phyloP scores from a whole-genome alignment of 2,797 vertebrate species.

The Carapus acus region DNA sequence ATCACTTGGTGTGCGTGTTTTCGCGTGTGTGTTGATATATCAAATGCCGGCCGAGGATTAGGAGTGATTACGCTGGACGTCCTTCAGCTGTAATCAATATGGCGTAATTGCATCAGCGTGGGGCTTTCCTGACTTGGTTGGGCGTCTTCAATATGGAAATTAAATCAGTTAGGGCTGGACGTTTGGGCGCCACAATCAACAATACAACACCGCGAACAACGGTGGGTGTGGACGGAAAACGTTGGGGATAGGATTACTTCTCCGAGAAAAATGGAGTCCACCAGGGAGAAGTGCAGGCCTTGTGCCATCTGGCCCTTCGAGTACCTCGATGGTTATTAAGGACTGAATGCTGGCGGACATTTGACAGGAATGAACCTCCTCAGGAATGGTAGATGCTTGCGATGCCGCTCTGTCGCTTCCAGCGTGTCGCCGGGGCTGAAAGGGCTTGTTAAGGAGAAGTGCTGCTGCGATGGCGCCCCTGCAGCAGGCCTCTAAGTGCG shows the following conservation, averaged over 20 bases:
- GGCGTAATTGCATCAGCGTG: constrained; percentile 36
- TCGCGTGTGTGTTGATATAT: constrained; percentile 14
- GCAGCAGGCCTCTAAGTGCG: not conserved
- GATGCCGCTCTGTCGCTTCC: not conserved
- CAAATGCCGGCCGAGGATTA: not conserved
- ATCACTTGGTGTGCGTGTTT: constrained; percentile 30
- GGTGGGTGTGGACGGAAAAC: too few species aligned
- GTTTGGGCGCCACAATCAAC: constrained; percentile 8
- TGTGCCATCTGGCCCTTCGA: too few species aligned
- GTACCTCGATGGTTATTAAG: too few species aligned
- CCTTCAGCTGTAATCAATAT: constrained; percentile 44
- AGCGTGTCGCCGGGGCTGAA: not conserved
- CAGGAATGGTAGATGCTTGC: too few species aligned
- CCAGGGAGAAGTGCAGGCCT: too few species aligned
- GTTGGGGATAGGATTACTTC: too few species aligned
- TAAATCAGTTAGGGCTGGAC: not conserved
- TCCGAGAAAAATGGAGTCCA: too few species aligned
- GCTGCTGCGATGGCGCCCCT: not conserved
- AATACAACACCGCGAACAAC: constrained; percentile 1
- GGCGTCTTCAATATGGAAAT: constrained; percentile 22
- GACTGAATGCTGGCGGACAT: too few species aligned
- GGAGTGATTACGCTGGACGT: constrained; percentile 38
- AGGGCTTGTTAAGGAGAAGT: not conserved
- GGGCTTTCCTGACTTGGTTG: constrained; percentile 34
- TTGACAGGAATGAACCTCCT: too few species aligned